phyloP scores from a whole-genome alignment of 2,113 vertebrate species.

The Tricholaema leucomelas region DNA sequence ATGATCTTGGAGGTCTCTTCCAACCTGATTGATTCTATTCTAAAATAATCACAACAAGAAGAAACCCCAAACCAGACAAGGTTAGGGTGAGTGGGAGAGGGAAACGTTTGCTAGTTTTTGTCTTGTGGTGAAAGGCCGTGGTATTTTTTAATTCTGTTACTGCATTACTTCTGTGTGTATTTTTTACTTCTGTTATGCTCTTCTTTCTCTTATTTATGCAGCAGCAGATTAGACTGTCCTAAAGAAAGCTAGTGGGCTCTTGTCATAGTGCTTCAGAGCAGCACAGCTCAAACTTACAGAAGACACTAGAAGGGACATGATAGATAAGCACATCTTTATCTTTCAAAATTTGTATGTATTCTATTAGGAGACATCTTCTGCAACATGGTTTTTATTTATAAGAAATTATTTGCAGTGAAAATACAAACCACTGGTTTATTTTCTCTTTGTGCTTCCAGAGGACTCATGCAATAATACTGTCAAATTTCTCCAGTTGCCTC shows the following conservation, averaged over 20 bases:
- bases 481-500: not conserved
- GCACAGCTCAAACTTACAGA: not conserved
- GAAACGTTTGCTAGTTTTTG: not conserved
- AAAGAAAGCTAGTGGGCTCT: not conserved
- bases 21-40: too few relatives aligned
- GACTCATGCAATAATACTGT: rapidly evolving
- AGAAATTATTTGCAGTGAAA: not conserved
- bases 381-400: not conserved
- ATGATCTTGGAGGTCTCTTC: too few relatives aligned
- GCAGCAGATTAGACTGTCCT: not conserved
- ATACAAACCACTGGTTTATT: rapidly evolving
- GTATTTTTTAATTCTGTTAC: too few relatives aligned
- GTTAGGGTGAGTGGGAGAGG: not conserved
- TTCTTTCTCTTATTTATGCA: not conserved
- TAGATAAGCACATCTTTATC: rapidly evolving
- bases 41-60: too few relatives aligned
- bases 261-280: not conserved
- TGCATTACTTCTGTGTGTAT: too few relatives aligned
- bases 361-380: not conserved
- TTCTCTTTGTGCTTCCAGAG: not conserved
- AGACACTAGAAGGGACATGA: not conserved
- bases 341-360: not conserved
- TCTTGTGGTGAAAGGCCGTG: not conserved
- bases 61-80: not conserved
- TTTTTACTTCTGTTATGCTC: not conserved